phyloP scores from a whole-genome alignment of 1,140 invertebrate genomes.

The Brachionus plicatilis region DNA sequence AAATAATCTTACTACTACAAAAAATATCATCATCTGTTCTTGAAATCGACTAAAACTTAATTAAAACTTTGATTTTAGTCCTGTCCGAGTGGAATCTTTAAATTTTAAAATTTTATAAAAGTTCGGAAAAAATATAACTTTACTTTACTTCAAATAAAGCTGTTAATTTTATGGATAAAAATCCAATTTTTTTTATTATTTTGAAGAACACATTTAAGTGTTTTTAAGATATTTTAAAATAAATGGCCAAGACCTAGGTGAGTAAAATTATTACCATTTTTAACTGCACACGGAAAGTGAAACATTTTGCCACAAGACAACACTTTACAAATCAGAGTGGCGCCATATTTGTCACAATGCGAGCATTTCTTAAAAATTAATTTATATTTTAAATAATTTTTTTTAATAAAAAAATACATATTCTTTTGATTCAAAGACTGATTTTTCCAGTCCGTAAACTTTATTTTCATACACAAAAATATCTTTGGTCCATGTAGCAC shows the following conservation, averaged over 20 bases:
- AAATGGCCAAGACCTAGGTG: background rate
- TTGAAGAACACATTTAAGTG: no score
- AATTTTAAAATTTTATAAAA: no score
- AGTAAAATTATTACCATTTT: background rate
- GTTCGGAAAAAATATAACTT: no score
- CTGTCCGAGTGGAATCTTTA: no score
- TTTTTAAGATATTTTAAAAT: no score
- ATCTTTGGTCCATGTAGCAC: background rate
- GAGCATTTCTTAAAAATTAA: background rate
- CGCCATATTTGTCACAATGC: background rate
- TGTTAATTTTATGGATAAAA: no score
- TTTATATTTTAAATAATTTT: background rate
- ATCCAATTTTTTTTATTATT: no score
- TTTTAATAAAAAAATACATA: background rate
- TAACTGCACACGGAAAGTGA: constrained; percentile 7
- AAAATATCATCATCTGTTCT: no score
- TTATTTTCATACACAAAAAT: background rate
- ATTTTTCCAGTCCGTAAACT: background rate
- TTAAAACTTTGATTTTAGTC: no score
- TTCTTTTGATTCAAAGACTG: background rate
- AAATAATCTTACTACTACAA: no score
- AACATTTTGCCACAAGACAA: background rate
- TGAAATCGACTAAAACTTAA: no score
- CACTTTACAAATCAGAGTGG: background rate
- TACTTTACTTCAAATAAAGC: no score